Conservation (phyloP, 2,797 vertebrate genomes). For the Stomatorhinus walkeri region DNA sequence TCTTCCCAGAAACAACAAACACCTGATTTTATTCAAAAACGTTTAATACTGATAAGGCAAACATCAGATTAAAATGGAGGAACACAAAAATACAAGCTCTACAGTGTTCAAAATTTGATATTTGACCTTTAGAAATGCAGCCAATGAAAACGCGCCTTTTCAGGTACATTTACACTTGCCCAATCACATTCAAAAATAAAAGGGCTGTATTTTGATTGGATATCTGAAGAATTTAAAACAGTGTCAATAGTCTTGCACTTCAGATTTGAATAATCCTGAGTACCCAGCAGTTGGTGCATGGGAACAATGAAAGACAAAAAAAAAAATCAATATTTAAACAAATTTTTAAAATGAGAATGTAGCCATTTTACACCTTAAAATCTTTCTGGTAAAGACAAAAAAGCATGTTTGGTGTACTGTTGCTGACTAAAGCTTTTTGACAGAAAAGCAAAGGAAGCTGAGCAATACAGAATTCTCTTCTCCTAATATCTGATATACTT, state of each 20-base stretch:
- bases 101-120: background rate
- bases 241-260: background rate
- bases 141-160: background rate
- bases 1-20: background rate
- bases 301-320: background rate
- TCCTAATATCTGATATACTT: background rate
- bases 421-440: background rate
- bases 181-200: background rate
- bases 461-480: background rate
- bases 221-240: background rate
- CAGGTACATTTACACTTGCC: background rate
- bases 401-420: background rate
- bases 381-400: background rate
- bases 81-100: background rate
- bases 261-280: background rate
- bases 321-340: background rate
- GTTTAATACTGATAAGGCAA: slow-evolving; percentile 7
- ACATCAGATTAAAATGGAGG: background rate
- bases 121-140: background rate
- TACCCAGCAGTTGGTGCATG: background rate
- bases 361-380: background rate
- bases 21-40: background rate
- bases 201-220: background rate
- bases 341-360: background rate
- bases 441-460: background rate